phyloP scores from a whole-genome alignment of 2,113 vertebrate species.

The Cygnus atratus region DNA sequence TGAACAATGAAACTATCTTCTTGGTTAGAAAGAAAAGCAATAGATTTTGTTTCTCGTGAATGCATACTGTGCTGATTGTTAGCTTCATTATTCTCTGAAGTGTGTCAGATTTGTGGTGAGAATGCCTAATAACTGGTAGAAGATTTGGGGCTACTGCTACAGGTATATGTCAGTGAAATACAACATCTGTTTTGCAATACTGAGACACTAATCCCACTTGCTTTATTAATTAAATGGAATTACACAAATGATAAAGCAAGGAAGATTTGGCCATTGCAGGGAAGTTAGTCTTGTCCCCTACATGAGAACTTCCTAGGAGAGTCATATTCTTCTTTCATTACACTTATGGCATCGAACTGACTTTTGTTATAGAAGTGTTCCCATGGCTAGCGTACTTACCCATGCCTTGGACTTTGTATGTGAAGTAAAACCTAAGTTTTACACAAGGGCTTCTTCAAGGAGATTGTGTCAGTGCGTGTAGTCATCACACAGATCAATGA shows the following conservation, averaged over 20 bases:
- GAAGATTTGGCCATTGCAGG: background rate
- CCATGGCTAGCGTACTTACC: background rate
- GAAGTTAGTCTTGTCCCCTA: background rate
- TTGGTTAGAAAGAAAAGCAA: background rate
- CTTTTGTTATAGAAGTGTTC: background rate
- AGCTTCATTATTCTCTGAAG: background rate
- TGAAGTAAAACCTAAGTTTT: background rate
- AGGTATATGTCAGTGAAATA: background rate
- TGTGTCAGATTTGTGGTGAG: background rate
- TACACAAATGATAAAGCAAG: background rate
- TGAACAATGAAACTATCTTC: background rate
- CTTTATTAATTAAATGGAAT: slow-evolving; percentile 15
- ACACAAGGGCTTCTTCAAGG: background rate
- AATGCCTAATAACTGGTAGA: background rate
- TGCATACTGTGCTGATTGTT: background rate
- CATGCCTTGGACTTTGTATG: accelerated
- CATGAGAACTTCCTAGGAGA: background rate
- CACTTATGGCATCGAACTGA: accelerated
- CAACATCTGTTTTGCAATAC: background rate
- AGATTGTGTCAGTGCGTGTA: background rate
- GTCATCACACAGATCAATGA: background rate
- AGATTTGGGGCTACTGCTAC: background rate
- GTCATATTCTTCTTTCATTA: background rate
- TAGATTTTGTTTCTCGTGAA: background rate
- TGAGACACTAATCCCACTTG: background rate